Percentiles rank a stretch among this genome's conserved stretches.
These are phyloP conservation scores for Esox lucius DNA, from an alignment of 2,797 vertebrate genomes.

Conservation along the genomic window DNA sequence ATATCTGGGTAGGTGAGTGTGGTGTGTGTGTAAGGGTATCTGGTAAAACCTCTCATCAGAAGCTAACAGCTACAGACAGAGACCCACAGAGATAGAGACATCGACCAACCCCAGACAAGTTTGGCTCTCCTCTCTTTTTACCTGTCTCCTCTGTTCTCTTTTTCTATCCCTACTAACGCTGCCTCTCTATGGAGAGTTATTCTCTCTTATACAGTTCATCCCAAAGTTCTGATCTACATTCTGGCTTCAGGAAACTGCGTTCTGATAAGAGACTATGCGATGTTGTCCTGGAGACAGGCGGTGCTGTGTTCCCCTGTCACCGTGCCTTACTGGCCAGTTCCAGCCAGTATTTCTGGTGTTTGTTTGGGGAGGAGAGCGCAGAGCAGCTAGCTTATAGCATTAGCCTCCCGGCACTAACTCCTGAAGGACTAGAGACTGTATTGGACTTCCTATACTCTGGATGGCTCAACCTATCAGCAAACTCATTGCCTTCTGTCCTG, in stretches of 20 bases:
- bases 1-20: too few relatives aligned
- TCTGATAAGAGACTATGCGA: conserved; percentile 86
- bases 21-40: conserved; percentile 30
- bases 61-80: conserved; percentile 42
- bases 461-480: conserved; percentile 84
- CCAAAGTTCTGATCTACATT: conserved; percentile 80
- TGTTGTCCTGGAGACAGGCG: conserved; percentile 84
- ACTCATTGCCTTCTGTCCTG: conserved; percentile 81
- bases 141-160: conserved; percentile 1
- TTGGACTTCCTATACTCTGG: conserved; percentile 96
- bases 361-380: conserved; percentile 87
- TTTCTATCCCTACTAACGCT: background rate
- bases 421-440: conserved; percentile 80
- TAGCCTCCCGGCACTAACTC: conserved; percentile 80
- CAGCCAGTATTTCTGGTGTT: conserved; percentile 93
- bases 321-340: conserved; percentile 89
- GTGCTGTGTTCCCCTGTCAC: conserved; percentile 87
- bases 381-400: conserved; percentile 81
- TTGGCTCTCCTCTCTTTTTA: background rate
- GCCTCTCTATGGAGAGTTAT: conserved; percentile 83
- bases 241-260: conserved; percentile 86
- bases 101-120: background rate
- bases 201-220: conserved; percentile 89
- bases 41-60: conserved; percentile 49
- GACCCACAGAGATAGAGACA: conserved; percentile 27